Conservation (phyloP, 2,888 invertebrate species). For the Aporophyla lueneburgensis region DNA sequence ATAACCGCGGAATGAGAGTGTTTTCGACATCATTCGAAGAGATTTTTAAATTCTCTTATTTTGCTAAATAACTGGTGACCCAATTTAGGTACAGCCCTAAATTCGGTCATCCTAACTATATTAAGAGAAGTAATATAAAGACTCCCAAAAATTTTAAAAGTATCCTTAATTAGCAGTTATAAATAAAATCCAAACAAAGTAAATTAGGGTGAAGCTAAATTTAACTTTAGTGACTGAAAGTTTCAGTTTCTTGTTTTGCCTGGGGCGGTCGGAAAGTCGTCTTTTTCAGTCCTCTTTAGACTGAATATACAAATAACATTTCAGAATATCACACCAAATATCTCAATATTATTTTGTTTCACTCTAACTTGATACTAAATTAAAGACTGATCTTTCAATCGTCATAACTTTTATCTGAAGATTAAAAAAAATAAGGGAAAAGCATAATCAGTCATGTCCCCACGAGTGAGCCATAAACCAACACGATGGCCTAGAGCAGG, state of each 20-base stretch:
- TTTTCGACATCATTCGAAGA: not conserved
- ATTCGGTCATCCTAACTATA: not conserved
- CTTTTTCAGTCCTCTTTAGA: not conserved
- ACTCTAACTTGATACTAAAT: not conserved
- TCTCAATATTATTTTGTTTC: not conserved
- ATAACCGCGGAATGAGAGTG: not conserved
- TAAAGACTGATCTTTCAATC: not conserved
- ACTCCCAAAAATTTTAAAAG: not conserved
- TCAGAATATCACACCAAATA: not conserved
- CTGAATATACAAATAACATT: not conserved
- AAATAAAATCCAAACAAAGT: slow-evolving; percentile 12
- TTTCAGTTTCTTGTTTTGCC: not conserved
- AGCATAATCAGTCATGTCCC: too few relatives aligned
- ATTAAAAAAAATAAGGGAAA: too few relatives aligned
- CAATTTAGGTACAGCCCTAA: not conserved
- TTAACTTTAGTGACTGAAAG: slow-evolving; percentile 17
- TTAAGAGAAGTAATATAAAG: not conserved
- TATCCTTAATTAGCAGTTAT: slow-evolving; percentile 12
- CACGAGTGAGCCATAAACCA: too few relatives aligned
- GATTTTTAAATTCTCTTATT: too few relatives aligned
- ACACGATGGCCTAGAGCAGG: too few relatives aligned
- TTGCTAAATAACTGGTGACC: too few relatives aligned
- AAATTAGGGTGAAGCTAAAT: slow-evolving; percentile 15
- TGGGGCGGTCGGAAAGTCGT: not conserved
- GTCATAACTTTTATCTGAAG: too few relatives aligned